Base-by-base conservation (phyloP, 2,888 invertebrate species). In the Linnaemya vulpina region DNA sequence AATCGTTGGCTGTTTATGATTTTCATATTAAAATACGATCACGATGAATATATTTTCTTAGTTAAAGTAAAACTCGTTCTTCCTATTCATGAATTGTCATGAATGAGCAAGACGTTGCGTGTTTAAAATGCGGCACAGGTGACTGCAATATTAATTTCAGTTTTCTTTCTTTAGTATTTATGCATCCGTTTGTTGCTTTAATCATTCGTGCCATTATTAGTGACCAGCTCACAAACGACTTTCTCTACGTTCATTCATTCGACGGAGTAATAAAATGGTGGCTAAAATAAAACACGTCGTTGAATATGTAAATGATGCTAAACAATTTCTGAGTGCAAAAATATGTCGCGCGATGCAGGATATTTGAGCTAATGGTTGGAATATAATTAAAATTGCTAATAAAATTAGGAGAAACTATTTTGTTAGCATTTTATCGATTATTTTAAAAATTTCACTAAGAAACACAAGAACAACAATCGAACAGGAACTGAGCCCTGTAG, bases 251-350 rank as follows among this genome's bases (percentile, higher is more conserved):
- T 10, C 55, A 3, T 13, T n/a, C 55, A 11, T 55, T 5, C 2
- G 15, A 2, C n/a, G 1, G 17, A 15, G 30, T 46, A 25, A n/a
- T 22, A 60, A 77, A 77, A 40, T 9, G 13, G 53, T 9, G 13
- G 10, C 22, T 58, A 13, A 13, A 25, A 68, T 68, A 68, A 77
- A 76, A 43, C 25, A 40, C n/a, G 17, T 46, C 20, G 15, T 22
- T 58, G 35, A 67, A 75, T n/a, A n/a, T n/a, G n/a, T 65, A 58
- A 79, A 65, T 65, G 49, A 71, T 65, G 22, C 73, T 71, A 53
- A 22, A 17, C 46, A 63, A 70, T n/a, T 22, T 10, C 8, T 22
- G 8, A 55, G n/a, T 11, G 20, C 4, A 30, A 70, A 35, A 76
- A 55, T 46, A 3, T 46, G 15, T 46, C 46, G n/a, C n/a, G n/a